Conservation (phyloP, 2,888 invertebrate genomes). For the Silvanus unidentatus region DNA sequence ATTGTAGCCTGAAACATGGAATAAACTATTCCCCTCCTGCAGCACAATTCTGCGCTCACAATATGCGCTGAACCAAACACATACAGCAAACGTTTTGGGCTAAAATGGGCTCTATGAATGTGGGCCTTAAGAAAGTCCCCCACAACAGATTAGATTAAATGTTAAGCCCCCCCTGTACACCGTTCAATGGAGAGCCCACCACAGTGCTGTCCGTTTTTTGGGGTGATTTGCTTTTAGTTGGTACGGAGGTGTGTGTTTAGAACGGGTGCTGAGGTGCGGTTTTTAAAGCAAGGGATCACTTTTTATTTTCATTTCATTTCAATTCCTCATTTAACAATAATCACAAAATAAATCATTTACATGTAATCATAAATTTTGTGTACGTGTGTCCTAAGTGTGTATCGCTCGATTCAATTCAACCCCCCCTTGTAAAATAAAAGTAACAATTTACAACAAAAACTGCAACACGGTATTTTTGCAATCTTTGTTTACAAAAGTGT, state of each 20-base stretch:
- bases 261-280: constrained; percentile 35
- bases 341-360: neutral
- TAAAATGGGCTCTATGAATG: constrained; percentile 4
- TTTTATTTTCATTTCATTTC: constrained; percentile 44
- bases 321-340: constrained; percentile 1
- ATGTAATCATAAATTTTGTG: neutral
- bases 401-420: no score
- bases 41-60: constrained; percentile 1
- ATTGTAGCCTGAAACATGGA: neutral
- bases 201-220: constrained; percentile 35
- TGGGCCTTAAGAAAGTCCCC: constrained; percentile 5
- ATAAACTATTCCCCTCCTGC: no score
- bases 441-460: no score
- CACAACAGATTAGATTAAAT: neutral
- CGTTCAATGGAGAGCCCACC: constrained; percentile 14
- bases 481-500: constrained; percentile 6
- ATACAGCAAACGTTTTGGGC: constrained; percentile 24
- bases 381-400: neutral
- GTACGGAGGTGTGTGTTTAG: constrained; percentile 40
- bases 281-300: constrained; percentile 32
- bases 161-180: constrained; percentile 10
- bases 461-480: no score
- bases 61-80: constrained; percentile 5
- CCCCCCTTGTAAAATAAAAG: no score
- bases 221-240: constrained; percentile 45